Evolutionary conservation across 2,113 vertebrate genomes (phyloP), one percentile per base, ranked within the genome.

Genomic region (Piaya cayana): DNA sequence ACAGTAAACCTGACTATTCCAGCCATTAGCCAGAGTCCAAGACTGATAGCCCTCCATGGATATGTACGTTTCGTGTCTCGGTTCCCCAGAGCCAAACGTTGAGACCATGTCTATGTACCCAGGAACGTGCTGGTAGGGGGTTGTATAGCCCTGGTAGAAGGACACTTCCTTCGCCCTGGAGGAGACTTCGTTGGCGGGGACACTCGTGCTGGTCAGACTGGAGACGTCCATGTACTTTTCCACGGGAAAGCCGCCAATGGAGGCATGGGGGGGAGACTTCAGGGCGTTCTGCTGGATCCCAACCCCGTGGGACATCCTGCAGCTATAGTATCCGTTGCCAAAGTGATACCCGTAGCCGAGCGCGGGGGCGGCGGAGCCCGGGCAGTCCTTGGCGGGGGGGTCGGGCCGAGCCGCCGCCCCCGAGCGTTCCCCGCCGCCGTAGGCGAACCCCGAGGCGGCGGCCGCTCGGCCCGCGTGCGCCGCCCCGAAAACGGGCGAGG

Each of bases 71-170:
- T 98, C 98, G 53, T 98, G 98, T 88, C 98, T 98, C 68, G 98
- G 98, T 92, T 98, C 98, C 93, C 97, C 98, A 70, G 98, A 97
- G 81, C 98, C 97, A 92, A 98, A 98, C 88, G 98, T 98, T 72
- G 98, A 98, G 94, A 98, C 98, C 98, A 98, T 98, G 97, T 99
- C 98, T 96, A 98, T 97, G 93, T 98, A 98, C 75, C 98, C 98
- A 50, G 98, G 98, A 60, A 98, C 98, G 86, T 98, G 98, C 91
- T 98, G 97, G 96, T 98, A 98, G 36, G 98, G 98, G 88, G 96
- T 97, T 69, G 98, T 97, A 91, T 98, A 98, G 88, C 98, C 97
- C 95, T 98, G 98, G 96, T 98, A 99, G 95, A 98, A 98, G 83
- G 98, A 98, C 94, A 98, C 97, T 69, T 99, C 98, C 91, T 98